Conservation (phyloP, 2,113 vertebrate genomes). For the Dicerorhinus sumatrensis region DNA sequence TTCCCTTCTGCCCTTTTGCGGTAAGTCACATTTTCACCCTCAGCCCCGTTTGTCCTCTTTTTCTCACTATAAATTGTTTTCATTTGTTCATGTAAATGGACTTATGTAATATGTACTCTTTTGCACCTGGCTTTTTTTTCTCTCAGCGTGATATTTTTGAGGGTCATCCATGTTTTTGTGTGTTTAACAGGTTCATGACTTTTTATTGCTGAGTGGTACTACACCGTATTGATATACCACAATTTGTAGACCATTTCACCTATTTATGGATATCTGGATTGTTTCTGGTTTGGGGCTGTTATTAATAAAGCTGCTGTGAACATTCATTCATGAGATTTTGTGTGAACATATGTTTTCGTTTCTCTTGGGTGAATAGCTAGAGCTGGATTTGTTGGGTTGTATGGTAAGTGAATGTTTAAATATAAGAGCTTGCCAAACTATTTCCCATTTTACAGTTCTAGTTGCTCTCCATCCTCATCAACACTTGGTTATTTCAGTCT, state of each 20-base stretch:
- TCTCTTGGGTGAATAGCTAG: not conserved
- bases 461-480: not conserved
- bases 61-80: not conserved
- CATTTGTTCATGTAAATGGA: constrained; percentile 28
- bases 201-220: not conserved
- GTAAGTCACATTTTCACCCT: not conserved
- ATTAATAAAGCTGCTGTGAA: constrained; percentile 39
- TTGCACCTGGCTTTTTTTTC: not conserved
- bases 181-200: not conserved
- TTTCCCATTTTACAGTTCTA: not conserved
- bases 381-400: not conserved
- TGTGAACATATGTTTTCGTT: constrained; percentile 1
- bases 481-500: constrained; percentile 37
- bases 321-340: constrained; percentile 33
- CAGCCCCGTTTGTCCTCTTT: not conserved
- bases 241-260: not conserved
- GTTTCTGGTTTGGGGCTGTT: not conserved
- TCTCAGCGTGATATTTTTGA: not conserved
- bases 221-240: not conserved
- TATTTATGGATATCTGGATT: not conserved
- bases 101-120: not conserved
- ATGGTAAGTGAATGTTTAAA: not conserved
- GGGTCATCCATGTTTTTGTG: not conserved
- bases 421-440: not conserved
- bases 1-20: not conserved